Percentiles rank a stretch among this genome's conserved stretches.
phyloP scores from a whole-genome alignment of 2,113 vertebrate species.

The Sciurus niger region DNA sequence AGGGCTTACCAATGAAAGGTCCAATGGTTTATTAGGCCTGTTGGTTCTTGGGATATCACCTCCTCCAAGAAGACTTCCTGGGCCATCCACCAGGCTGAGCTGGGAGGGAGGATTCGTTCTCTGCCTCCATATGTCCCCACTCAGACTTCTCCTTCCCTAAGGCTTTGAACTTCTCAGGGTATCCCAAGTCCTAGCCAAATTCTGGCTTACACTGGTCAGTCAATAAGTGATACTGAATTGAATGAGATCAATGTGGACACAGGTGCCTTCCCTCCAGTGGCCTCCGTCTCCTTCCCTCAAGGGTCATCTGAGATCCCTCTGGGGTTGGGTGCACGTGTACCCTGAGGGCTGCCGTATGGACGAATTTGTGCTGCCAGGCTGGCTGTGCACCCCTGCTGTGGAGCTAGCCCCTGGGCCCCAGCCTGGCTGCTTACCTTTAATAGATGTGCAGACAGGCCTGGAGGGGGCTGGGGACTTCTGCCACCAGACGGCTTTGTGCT shows the following conservation, averaged over 20 bases:
- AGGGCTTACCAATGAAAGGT: not conserved
- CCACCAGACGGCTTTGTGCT: not conserved
- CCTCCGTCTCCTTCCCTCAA: not conserved
- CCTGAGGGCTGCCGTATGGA: not conserved
- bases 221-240: not conserved
- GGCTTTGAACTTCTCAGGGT: not conserved
- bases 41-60: not conserved
- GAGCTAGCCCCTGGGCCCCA: not conserved
- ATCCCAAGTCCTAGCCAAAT: not conserved
- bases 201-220: not conserved
- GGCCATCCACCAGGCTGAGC: not conserved
- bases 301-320: not conserved
- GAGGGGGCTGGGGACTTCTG: not conserved
- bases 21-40: not conserved
- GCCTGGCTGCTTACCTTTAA: not conserved
- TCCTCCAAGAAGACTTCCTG: slow-evolving; percentile 52
- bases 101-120: not conserved
- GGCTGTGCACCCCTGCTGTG: not conserved
- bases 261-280: not conserved
- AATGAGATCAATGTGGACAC: not conserved
- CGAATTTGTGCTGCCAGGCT: not conserved
- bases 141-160: not conserved
- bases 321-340: not conserved
- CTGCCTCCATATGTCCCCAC: not conserved
- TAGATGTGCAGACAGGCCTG: not conserved